Percentiles rank a stretch among this genome's conserved stretches.
These are phyloP conservation scores for Acanthurus lineatus DNA, from an alignment of 2,797 vertebrate species.

Conservation along the genomic window DNA sequence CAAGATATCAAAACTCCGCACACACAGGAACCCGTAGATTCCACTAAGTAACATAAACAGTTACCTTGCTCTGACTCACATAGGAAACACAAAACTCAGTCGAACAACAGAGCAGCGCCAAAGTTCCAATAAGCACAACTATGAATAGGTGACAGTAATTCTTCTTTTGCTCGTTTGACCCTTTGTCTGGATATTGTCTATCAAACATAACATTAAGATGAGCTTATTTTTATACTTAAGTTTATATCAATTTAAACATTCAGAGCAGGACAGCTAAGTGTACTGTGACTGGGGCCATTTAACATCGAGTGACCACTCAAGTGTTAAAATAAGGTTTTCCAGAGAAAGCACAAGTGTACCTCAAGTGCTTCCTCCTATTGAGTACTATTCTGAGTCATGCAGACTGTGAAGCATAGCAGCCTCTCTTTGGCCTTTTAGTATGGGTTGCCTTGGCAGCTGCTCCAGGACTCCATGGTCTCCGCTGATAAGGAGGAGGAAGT, in stretches of 20 bases:
- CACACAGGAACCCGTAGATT: constrained; percentile 68
- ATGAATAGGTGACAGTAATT: constrained; percentile 51
- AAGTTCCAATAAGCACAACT: constrained; percentile 29
- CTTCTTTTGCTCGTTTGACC: constrained; percentile 40
- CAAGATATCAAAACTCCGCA: constrained; percentile 65
- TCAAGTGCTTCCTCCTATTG: constrained; percentile 77
- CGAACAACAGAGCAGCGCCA: constrained; percentile 44
- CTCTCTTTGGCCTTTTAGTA: constrained; percentile 63
- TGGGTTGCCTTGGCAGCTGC: constrained; percentile 78
- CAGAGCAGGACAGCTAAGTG: constrained; percentile 26
- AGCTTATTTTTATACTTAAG: constrained; percentile 28
- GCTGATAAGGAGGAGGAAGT: constrained; percentile 81
- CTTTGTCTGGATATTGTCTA: constrained; percentile 29
- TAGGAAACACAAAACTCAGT: constrained; percentile 57
- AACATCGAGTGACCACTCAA: constrained; percentile 35
- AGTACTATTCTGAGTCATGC: constrained; percentile 69
- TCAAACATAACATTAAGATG: constrained; percentile 47
- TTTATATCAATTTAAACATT: constrained; percentile 56
- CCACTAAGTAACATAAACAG: constrained; percentile 72
- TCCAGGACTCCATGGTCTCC: constrained; percentile 62
- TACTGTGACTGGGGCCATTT: constrained; percentile 29
- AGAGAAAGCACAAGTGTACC: constrained; percentile 61
- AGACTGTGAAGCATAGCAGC: constrained; percentile 51
- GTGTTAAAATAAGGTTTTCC: constrained; percentile 54
- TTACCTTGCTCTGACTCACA: constrained; percentile 50